Conservation (phyloP, 1,140 invertebrate genomes). For the Zaprionus kolodkinae region DNA sequence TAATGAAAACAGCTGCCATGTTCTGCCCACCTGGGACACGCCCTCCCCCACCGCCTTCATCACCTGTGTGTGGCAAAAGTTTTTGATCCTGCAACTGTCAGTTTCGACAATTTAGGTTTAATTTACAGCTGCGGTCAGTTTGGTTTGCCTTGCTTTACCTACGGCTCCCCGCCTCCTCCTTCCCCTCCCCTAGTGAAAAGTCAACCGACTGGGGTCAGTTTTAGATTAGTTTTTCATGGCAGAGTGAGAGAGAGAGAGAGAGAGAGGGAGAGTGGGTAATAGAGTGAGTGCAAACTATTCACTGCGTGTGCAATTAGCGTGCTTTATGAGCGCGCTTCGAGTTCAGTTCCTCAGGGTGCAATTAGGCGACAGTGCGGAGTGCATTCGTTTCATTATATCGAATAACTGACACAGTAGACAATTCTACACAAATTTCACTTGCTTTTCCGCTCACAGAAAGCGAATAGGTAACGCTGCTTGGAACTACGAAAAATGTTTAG, state of each 20-base stretch:
- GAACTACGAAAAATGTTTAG: no score
- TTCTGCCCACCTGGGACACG: slow-evolving; percentile 23
- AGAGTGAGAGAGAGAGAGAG: slow-evolving; percentile 4
- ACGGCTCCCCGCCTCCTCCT: no score
- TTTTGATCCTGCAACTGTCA: slow-evolving; percentile 68
- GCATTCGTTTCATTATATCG: slow-evolving; percentile 58
- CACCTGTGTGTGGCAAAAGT: slow-evolving; percentile 34
- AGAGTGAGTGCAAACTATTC: slow-evolving; percentile 37
- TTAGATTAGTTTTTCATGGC: slow-evolving; percentile 73
- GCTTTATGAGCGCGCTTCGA: slow-evolving; percentile 65
- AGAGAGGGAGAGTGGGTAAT: not conserved
- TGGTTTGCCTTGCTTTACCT: slow-evolving; percentile 42
- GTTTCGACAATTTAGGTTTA: slow-evolving; percentile 63
- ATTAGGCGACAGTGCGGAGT: slow-evolving; percentile 58
- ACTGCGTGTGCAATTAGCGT: slow-evolving; percentile 70
- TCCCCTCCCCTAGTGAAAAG: slow-evolving; percentile 19
- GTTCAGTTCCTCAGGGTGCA: slow-evolving; percentile 65
- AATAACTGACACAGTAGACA: not conserved
- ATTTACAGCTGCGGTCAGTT: slow-evolving; percentile 74
- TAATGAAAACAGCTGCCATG: slow-evolving; percentile 76
- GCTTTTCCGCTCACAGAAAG: no score
- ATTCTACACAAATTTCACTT: no score
- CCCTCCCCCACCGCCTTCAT: slow-evolving; percentile 10
- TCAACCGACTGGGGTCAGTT: slow-evolving; percentile 72
- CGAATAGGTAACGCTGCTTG: no score